Evolutionary conservation across 1,140 invertebrate species (phyloP), one percentile per base, ranked within the genome.

Genomic region (Hirudo medicinalis): DNA sequence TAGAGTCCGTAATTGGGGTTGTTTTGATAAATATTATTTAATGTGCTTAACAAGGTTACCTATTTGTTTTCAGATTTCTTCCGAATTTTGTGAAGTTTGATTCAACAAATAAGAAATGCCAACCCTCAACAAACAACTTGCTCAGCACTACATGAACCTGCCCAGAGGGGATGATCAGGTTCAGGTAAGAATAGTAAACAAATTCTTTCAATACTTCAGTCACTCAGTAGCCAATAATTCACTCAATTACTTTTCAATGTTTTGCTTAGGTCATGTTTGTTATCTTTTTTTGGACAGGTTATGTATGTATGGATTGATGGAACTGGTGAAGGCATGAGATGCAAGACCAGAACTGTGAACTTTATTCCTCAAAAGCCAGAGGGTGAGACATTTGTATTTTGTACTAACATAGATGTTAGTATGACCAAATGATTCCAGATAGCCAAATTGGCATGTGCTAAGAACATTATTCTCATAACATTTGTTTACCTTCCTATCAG

Each of bases 251-350:
- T 49, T 49, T 8, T 49, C 43, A 11, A 49, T 49, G 43, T 15
- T 49, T 49, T 40, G 4, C 11, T 49, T 49, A 49, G 13, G 43
- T 49, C 13, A 49, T 49, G 32, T 36, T 36, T 36, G 6, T 36
- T 36, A 36, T 36, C 32, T 36, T 36, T 36, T 36, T 36, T 57
- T 57, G 20, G 54, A 5, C 25, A 57, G 54, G 54, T 25, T 25
- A 92, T 90, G 74, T 97, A 97, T 82, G 86, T 97, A 54, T 97
- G 94, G 94, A 92, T 97, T 73, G 94, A 97, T 80, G 94, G 94
- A 5, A 90, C 89, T 2, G 91, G 91, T 1, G 91, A 96, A 81
- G 86, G 89, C 73, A 78, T 96, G 5, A 84, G 94, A 72, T 87
- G 88, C 78, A 97, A 97, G 80, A 92, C 92, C 20, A 86, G 89